Percentiles rank a stretch among this genome's conserved stretches.
Conservation (phyloP, 2,113 vertebrate species). For the Piaya cayana region DNA sequence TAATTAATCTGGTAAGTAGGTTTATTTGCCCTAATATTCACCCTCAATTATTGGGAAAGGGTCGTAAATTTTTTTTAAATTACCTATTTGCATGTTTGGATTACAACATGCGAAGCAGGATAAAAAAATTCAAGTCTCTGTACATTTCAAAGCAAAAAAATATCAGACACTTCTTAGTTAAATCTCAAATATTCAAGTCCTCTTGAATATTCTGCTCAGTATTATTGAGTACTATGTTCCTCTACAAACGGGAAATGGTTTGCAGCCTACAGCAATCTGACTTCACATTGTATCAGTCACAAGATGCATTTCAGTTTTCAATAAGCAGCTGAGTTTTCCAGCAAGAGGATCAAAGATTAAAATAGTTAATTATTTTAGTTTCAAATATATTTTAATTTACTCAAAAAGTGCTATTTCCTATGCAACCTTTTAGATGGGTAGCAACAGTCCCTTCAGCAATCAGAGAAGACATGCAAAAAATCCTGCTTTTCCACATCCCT, state of each 20-base stretch:
- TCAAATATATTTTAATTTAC: not conserved
- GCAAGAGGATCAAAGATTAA: not conserved
- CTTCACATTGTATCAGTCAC: not conserved
- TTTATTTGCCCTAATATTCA: not conserved
- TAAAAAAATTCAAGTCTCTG: not conserved
- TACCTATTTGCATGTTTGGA: not conserved
- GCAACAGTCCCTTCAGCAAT: not conserved
- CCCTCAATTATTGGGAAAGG: not conserved
- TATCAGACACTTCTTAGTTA: not conserved
- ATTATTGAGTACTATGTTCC: not conserved
- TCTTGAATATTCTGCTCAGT: not conserved
- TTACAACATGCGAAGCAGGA: not conserved
- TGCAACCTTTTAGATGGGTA: not conserved
- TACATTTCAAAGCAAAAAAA: not conserved
- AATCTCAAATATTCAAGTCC: not conserved
- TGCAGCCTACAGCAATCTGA: not conserved
- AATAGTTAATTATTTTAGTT: not conserved
- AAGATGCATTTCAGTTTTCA: not conserved
- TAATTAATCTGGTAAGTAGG: not conserved
- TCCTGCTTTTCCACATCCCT: not conserved
- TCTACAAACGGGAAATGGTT: not conserved
- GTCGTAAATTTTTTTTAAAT: not conserved
- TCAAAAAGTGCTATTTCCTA: not conserved
- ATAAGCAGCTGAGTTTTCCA: not conserved
- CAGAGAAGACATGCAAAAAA: not conserved